These are phyloP conservation scores for Halictus quadricinctus DNA, from an alignment of 2,888 invertebrate species.

Conservation along the genomic window DNA sequence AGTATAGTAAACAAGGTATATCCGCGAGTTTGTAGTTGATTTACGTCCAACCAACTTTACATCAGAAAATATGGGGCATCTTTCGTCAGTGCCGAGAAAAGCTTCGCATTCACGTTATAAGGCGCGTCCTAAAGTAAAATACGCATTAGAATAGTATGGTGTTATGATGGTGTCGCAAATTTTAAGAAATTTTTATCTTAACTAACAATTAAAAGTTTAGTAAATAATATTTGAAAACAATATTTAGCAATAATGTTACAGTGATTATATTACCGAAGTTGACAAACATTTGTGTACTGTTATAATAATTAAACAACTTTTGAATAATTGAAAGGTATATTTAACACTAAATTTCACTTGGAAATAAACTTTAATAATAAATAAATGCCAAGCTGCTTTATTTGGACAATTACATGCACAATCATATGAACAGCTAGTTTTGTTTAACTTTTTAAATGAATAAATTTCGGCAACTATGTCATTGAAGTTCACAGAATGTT, in stretches of 20 bases:
- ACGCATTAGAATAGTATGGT: neutral
- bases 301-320: no score
- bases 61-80: slow-evolving; percentile 16
- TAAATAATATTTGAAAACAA: neutral
- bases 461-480: neutral
- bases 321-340: neutral
- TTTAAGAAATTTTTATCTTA: neutral
- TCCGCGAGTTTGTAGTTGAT: slow-evolving; percentile 1
- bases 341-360: no score
- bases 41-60: slow-evolving; percentile 6
- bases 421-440: neutral
- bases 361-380: neutral
- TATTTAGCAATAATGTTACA: no score
- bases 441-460: neutral
- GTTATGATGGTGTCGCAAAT: neutral
- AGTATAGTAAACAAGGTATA: neutral
- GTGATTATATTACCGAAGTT: no score
- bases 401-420: neutral
- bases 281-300: no score
- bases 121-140: neutral
- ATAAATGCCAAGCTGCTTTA: neutral
- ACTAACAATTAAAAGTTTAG: neutral
- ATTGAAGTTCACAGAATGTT: neutral
- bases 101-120: neutral
- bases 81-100: slow-evolving; percentile 11